phyloP scores from a whole-genome alignment of 2,113 vertebrate genomes.

The Hippocampus barbouri region DNA sequence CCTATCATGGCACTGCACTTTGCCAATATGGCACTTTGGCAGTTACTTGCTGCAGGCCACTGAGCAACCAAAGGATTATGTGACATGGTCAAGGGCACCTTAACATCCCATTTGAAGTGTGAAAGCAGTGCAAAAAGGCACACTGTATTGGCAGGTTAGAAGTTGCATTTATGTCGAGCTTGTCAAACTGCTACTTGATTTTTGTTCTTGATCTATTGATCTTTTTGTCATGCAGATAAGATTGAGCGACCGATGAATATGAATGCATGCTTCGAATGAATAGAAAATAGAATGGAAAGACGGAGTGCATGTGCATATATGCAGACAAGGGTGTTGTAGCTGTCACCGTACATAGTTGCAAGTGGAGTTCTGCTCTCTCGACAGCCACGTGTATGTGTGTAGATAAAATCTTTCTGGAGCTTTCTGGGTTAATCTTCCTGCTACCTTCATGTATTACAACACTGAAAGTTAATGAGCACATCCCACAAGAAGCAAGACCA shows the following conservation, averaged over 20 bases:
- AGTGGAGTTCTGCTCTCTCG: no score
- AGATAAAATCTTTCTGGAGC: no score
- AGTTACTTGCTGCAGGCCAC: slow-evolving; percentile 11
- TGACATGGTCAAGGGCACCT: slow-evolving; percentile 32
- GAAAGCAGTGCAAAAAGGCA: neutral
- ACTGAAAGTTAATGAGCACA: no score
- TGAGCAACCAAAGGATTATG: slow-evolving; percentile 34
- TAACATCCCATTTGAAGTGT: slow-evolving; percentile 5
- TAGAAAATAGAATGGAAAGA: slow-evolving; percentile 18
- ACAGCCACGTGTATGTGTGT: no score
- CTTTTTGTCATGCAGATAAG: slow-evolving; percentile 42
- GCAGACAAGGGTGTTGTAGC: slow-evolving; percentile 2
- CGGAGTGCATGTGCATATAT: neutral
- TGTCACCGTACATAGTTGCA: neutral
- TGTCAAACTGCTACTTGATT: slow-evolving; percentile 34
- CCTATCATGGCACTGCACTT: slow-evolving; percentile 8
- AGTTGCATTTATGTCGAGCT: neutral
- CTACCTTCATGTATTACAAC: no score
- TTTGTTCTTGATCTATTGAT: slow-evolving; percentile 41
- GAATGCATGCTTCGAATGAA: slow-evolving; percentile 58
- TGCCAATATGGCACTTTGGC: slow-evolving; percentile 23
- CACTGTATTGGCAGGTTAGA: neutral
- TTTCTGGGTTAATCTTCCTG: no score
- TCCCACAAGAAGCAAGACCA: no score
- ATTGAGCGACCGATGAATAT: slow-evolving; percentile 54